Percentiles rank a stretch among this genome's conserved stretches.
phyloP scores from a whole-genome alignment of 2,797 vertebrate species.

The Cuculus canorus region DNA sequence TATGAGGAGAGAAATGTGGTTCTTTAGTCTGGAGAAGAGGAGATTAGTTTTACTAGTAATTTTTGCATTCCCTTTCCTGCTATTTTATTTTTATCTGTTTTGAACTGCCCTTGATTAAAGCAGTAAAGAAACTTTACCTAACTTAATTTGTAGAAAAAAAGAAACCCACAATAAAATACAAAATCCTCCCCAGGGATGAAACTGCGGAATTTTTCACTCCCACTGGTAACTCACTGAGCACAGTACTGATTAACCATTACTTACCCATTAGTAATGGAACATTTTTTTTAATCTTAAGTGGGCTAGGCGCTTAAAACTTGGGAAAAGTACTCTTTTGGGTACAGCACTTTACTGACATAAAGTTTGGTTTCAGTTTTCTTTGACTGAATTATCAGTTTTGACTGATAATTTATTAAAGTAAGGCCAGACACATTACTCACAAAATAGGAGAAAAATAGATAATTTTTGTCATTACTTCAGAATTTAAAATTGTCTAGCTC shows the following conservation, averaged over 20 bases:
- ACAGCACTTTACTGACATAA: neutral
- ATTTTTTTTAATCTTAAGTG: neutral
- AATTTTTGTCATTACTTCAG: neutral
- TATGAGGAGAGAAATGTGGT: too few species aligned
- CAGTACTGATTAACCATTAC: neutral
- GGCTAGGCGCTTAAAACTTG: neutral
- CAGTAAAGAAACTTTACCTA: neutral
- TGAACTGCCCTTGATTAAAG: neutral
- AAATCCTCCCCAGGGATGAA: neutral
- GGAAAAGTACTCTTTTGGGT: neutral
- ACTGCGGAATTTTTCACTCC: neutral
- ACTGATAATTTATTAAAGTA: neutral
- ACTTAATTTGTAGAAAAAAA: neutral
- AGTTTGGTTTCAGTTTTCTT: neutral
- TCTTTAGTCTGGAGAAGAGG: too few species aligned
- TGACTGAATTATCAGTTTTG: neutral
- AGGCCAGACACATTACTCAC: neutral
- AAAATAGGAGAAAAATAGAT: neutral
- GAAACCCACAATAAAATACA: rapidly evolving
- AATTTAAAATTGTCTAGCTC: neutral
- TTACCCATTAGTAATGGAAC: neutral
- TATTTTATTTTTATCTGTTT: neutral
- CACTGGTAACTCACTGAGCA: neutral
- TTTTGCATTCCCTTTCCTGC: neutral
- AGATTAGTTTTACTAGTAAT: neutral